phyloP scores from a whole-genome alignment of 2,888 invertebrate genomes.

The Ferrisia virgata region DNA sequence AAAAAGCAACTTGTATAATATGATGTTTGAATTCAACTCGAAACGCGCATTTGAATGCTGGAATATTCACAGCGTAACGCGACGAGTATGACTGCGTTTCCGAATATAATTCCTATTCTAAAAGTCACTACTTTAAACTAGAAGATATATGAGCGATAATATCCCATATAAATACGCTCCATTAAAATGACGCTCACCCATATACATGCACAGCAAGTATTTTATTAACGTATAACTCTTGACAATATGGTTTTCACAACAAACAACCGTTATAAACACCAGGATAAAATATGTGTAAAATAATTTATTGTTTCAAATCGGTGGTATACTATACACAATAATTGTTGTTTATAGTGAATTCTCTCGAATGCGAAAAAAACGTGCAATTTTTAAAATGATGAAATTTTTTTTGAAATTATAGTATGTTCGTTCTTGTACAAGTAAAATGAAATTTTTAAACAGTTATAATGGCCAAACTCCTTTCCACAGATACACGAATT shows the following conservation, averaged over 20 bases:
- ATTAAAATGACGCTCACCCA: neutral
- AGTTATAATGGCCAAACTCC: neutral
- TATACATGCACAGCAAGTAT: neutral
- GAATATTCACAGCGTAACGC: neutral
- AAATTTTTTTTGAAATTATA: neutral
- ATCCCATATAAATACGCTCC: conserved; percentile 22
- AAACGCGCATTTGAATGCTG: neutral
- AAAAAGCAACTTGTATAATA: no score
- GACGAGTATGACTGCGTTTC: neutral
- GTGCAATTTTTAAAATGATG: no score
- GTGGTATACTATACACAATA: neutral
- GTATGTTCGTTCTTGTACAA: neutral
- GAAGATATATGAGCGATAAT: neutral
- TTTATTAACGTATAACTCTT: conserved; percentile 20
- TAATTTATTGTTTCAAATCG: neutral
- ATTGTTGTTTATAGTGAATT: neutral
- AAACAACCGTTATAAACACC: neutral
- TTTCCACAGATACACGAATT: neutral
- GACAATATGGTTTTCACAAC: conserved; percentile 24
- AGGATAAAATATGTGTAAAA: neutral
- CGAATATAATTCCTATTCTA: conserved; percentile 18
- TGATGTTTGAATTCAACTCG: neutral
- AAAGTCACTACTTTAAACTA: neutral
- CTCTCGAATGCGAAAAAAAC: neutral
- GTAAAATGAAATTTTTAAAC: neutral